phyloP scores from a whole-genome alignment of 2,113 vertebrate species.

The Hiodon tergisus region DNA sequence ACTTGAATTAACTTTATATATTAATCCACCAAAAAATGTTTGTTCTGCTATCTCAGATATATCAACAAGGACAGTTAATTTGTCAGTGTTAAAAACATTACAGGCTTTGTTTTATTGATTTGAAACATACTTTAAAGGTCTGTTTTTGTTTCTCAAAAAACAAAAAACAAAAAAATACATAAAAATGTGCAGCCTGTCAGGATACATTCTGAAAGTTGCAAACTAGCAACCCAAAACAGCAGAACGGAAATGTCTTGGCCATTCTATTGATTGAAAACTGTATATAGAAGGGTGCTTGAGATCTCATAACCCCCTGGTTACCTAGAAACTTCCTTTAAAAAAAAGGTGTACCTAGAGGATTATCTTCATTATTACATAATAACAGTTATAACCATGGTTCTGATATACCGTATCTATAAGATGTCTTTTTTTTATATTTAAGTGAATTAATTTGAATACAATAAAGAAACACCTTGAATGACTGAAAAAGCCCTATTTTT shows the following conservation, averaged over 20 bases:
- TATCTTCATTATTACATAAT: not conserved
- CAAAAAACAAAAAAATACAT: constrained; percentile 11
- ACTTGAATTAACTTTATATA: constrained; percentile 12
- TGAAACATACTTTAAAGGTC: constrained; percentile 5
- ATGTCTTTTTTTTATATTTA: constrained; percentile 3
- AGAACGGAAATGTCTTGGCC: not conserved
- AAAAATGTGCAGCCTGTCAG: constrained; percentile 4
- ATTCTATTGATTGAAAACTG: constrained; percentile 7
- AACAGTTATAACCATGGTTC: constrained; percentile 6
- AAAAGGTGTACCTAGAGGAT: not conserved
- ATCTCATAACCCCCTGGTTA: not conserved
- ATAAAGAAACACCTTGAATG: not conserved
- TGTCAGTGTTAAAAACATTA: constrained; percentile 6
- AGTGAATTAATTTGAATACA: not conserved
- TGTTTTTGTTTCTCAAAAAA: not conserved
- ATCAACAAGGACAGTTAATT: constrained; percentile 7
- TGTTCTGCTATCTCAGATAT: constrained; percentile 5
- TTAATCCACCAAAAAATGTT: constrained; percentile 8
- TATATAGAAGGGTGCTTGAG: not conserved
- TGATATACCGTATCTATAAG: constrained; percentile 6
- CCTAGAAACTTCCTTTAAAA: constrained; percentile 1
- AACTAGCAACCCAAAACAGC: constrained; percentile 10
- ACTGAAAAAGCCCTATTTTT: not conserved
- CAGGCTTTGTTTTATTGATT: not conserved
- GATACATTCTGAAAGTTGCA: constrained; percentile 16